Evolutionary conservation across 2,888 invertebrate species (phyloP), one percentile per base, ranked within the genome.

Genomic region (Alloplasta piceator): DNA sequence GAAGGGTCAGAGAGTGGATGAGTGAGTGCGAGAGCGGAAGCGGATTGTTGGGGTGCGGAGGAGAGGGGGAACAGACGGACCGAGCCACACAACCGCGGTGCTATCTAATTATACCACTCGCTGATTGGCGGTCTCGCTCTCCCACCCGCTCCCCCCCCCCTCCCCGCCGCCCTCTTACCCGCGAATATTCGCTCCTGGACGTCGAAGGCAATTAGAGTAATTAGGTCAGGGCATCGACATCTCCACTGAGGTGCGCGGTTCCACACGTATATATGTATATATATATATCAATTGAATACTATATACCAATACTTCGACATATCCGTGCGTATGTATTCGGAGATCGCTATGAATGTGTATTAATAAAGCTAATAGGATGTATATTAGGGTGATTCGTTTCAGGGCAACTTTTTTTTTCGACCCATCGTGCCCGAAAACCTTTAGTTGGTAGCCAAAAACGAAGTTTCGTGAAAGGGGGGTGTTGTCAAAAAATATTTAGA

Each of bases 131-230:
- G 85, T 83, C 79, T 80, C 80, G 78, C 81, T 75, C 81, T 67
- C 81, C 81, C 78, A 70, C 71, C 74, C 67, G 61, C 79, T 77
- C 83, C 70, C 76, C 73, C 76, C 73, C 26, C 79, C 78, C 80
- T 74, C 81, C 71, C 81, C 63, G 78, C 81, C 78, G 74, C 71
- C 74, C 67, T 67, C 79, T 78, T 82, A 70, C 76, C 73, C 73
- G 81, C 71, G 81, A 83, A 80, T 82, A 83, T 83, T 82, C 84
- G 82, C 84, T 70, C 80, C 83, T 85, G 84, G 84, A 82, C 83
- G 84, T 82, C 83, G 82, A 76, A 83, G 86, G 83, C 86, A 87
- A 88, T 87, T 87, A 86, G 82, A 84, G 87, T 88, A 88, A 88
- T 88, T 88, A 85, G 85, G 82, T 84, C 84, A 82, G 82, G 83